A percentile compares a stretch with the other conserved stretches of the same genome.
These are phyloP conservation scores for Gambusia affinis DNA, from an alignment of 2,113 vertebrate genomes.

Conservation along the genomic window DNA sequence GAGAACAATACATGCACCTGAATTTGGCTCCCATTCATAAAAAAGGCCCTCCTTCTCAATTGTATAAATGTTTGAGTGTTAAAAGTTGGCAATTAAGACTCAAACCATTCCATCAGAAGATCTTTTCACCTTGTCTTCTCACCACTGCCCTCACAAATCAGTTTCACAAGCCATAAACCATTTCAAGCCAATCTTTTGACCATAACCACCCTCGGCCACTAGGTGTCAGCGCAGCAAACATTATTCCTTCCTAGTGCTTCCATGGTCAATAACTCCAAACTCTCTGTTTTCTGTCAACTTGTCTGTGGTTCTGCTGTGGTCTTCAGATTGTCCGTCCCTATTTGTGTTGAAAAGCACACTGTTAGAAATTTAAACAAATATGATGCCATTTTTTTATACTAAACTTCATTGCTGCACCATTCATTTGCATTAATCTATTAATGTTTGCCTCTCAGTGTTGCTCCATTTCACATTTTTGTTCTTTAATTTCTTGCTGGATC, in stretches of 20 bases:
- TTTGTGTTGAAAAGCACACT: constrained; percentile 74
- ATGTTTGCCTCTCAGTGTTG: constrained; percentile 51
- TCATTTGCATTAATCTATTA: constrained; percentile 44
- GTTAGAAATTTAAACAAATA: constrained; percentile 46
- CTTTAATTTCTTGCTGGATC: constrained; percentile 45
- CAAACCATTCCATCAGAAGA: constrained; percentile 57
- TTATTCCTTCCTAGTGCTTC: constrained; percentile 82
- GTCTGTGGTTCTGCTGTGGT: constrained; percentile 66
- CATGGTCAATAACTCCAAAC: constrained; percentile 74
- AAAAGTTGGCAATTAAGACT: constrained; percentile 29
- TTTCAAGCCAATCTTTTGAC: constrained; percentile 53
- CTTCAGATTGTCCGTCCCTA: constrained; percentile 57
- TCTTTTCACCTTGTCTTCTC: constrained; percentile 52
- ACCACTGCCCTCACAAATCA: constrained; percentile 45
- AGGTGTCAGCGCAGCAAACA: constrained; percentile 79
- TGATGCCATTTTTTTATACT: constrained; percentile 62
- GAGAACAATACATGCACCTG: constrained; percentile 7
- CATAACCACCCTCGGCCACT: constrained; percentile 70
- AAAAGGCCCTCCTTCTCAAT: constrained; percentile 13
- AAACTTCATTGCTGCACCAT: constrained; percentile 33
- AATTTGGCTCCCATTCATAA: constrained; percentile 12
- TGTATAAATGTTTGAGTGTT: background rate
- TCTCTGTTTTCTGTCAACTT: constrained; percentile 62
- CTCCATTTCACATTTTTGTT: constrained; percentile 40
- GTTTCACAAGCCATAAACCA: constrained; percentile 55